These are phyloP conservation scores for Machaerirhynchus nigripectus DNA, from an alignment of 2,113 vertebrate genomes.

Conservation along the genomic window DNA sequence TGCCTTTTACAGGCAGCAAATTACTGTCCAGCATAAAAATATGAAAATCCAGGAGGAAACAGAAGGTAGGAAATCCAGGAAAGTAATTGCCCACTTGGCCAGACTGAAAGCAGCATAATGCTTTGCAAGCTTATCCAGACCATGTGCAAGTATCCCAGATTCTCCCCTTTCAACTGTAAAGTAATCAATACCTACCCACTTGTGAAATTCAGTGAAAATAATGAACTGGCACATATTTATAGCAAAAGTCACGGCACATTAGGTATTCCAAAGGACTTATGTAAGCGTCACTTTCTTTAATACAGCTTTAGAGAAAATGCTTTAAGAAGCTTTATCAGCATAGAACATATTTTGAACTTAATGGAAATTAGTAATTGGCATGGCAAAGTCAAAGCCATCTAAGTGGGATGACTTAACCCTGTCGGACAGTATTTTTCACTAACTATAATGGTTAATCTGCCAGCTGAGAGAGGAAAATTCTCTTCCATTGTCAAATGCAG, in stretches of 20 bases:
- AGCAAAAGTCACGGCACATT: slow-evolving; percentile 8
- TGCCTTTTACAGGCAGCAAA: neutral
- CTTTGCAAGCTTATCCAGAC: neutral
- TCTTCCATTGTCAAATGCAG: neutral
- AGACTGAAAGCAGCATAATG: neutral
- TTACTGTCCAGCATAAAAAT: neutral
- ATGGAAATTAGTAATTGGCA: slow-evolving; percentile 50
- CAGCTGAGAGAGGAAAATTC: neutral
- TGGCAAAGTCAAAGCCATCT: neutral
- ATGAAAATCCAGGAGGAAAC: neutral
- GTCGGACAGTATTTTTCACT: neutral
- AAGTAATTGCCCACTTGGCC: neutral
- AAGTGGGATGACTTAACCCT: slow-evolving; percentile 3
- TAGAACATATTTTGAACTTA: slow-evolving; percentile 52
- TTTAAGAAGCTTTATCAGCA: slow-evolving; percentile 61
- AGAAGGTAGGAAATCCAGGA: neutral
- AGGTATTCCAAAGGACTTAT: slow-evolving; percentile 28
- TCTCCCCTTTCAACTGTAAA: neutral
- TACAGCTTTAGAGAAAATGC: neutral
- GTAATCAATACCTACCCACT: slow-evolving; percentile 11
- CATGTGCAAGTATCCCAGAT: neutral
- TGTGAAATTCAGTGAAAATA: neutral
- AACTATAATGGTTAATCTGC: neutral
- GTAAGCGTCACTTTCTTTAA: neutral
- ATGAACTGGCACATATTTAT: neutral